Evolutionary conservation across 30 jellyfish, hydroid and myxozoan genomes (phyloP), one percentile per base, ranked within the genome.

Genomic region (Cassiopea xamachana): DNA sequence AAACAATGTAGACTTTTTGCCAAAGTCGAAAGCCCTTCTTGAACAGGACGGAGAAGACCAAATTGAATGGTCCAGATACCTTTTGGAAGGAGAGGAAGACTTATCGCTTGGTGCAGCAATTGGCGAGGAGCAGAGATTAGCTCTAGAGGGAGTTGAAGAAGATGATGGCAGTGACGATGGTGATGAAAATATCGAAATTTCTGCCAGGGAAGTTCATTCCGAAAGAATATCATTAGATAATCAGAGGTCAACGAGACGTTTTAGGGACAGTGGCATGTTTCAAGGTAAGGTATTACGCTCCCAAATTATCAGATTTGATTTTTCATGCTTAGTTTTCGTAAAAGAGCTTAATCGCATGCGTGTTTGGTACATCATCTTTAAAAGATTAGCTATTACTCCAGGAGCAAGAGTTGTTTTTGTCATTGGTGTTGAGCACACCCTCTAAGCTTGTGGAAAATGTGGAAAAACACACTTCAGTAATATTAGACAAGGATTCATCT

Each of bases 61-160:
- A 14, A 78, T 94, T 15, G 91, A 94, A 55, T 94, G 98, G 98
- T 80, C 87, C 1, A 80, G 77, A 47, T 94, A 89, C 85, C 90
- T 94, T 51, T 79, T 89, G 46, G 93, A 74, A n/a, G 98, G 92
- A 13, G 97, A 85, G 83, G 97, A 94, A 62, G 68, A 61, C 14
- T 83, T 84, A 16, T 70, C 71, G 48, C 70, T 94, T 68, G 98
- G 98, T 7, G 82, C 76, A 27, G 64, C 76, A 7, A 67, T 87
- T 43, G 48, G 89, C 69, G 80, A 72, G 18, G 93, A 86, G 46
- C 81, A 87, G 49, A 50, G 60, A 55, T 17, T 17, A 14, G 89
- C 83, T 14, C 47, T 71, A 68, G 89, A 76, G 18, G 89, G 77
- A 44, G 68, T 27, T 46, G 88, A 74, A 43, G 87, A 86, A 2